These are phyloP conservation scores for Nysson spinosus DNA, from an alignment of 2,888 invertebrate species.

Conservation along the genomic window DNA sequence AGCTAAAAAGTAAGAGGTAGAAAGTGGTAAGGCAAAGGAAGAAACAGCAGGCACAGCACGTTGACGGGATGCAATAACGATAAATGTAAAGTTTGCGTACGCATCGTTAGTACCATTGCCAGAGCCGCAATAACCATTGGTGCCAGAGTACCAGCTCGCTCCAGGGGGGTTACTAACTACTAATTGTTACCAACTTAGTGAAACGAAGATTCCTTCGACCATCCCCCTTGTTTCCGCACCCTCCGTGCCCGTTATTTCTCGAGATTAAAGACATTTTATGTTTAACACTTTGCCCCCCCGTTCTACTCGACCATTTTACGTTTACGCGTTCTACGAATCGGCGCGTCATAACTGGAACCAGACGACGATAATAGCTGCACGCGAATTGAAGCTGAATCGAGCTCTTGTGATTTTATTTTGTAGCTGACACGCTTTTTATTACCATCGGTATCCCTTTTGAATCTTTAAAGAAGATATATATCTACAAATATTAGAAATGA, in stretches of 20 bases:
- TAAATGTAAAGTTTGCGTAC: conserved; percentile 70
- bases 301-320: conserved; percentile 11
- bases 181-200: conserved; percentile 65
- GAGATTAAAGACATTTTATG: conserved; percentile 50
- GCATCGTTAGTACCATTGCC: conserved; percentile 69
- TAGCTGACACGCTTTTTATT: too few species aligned
- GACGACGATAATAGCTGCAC: conserved; percentile 21
- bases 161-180: conserved; percentile 61
- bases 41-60: conserved; percentile 17
- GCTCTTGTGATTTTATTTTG: not conserved
- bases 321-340: conserved; percentile 19
- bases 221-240: not conserved
- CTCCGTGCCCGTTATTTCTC: conserved; percentile 33
- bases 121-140: conserved; percentile 62
- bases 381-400: not conserved
- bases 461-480: too few species aligned
- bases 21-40: not conserved
- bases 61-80: conserved; percentile 65
- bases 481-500: too few species aligned
- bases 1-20: not conserved
- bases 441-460: too few species aligned
- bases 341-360: conserved; percentile 10
- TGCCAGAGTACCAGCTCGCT: conserved; percentile 52
- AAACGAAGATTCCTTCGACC: conserved; percentile 54
- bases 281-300: conserved; percentile 20